Base-by-base conservation (phyloP, 2,797 vertebrate species). In the Poliocrania exsul region DNA sequence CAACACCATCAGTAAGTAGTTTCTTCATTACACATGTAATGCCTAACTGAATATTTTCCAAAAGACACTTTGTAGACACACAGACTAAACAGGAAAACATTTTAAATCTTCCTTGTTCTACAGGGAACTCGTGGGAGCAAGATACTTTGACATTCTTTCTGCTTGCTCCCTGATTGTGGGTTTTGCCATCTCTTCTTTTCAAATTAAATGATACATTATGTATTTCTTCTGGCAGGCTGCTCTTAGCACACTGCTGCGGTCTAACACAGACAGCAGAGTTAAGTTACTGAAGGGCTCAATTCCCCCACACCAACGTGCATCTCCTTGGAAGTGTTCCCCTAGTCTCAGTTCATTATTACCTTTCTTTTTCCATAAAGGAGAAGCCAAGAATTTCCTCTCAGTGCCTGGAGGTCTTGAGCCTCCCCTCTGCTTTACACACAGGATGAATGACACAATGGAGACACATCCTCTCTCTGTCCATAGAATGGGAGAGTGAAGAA, bases 171-270 rank as follows among this genome's bases (percentile, higher is more conserved):
- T 9, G 25, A 54, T 28, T 71, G 38, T 54, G 54, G 74, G 61
- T 72, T 95, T 83, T 75, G 47, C 67, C 75, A 77, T 87, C 62
- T 92, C 69, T 87, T 81, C 53, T 81, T 71, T 89, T 87, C 93
- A 86, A 86, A 86, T 64, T 38, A 88, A 69, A 79, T 58, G 47
- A 69, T 49, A 79, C n/a, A 54, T 81, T 67, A 89, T 24, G 23
- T 51, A 85, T 87, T 96, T 94, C 67, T 94, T 83, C 74, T 83
- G 84, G 91, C 69, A 95, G 81, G 40, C 73, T 92, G 81, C 70
- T 92, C 78, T 85, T 53, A 80, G 75, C 73, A 28, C 61, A 33
- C 38, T 0, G 0, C 72, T 87, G 71, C 38, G 67, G 73, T 81
- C 56, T 81, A 84, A 75, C 54, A 72, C 56, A 87, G 56, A 60